Evolutionary conservation across 1,140 invertebrate species (phyloP), one percentile per base, ranked within the genome.

Genomic region (Ceratoteleas bidentatus): DNA sequence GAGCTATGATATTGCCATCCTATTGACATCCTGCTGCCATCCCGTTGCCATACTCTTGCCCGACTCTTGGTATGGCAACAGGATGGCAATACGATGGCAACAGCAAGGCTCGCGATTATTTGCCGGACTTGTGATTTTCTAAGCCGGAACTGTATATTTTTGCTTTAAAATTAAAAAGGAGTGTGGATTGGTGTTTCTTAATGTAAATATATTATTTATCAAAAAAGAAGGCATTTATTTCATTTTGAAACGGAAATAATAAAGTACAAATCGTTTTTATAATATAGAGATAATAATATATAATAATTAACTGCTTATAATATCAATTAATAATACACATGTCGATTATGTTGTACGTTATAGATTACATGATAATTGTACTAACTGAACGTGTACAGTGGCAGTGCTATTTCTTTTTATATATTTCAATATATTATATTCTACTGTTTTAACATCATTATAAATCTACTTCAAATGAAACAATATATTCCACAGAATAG

Each of bases 211-310:
- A 65, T 43, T 58, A 16, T 73, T 61, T 61, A 60, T 54, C 50
- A 89, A 91, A 91, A 91, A 91, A 90, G 90, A 91, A 91, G 90
- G 90, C 90, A 91, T 91, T 91, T 91, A 91, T 91, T 91, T 91
- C 86, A 81, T 91, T 87, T 83, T 40, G 24, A 81, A 90, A 91
- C 87, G 87, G 77, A 91, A 91, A 87, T 91, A 82, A 85, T 90
- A 91, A 91, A 89, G 89, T 91, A 91, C 89, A 91, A 91, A 91
- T 90, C 68, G 87, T 90, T 87, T 85, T 80, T 66, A 88, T 91
- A 90, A 91, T 90, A 87, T 91, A 90, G 88, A 90, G 86, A 83
- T 89, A 90, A 88, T 90, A 87, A 88, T 89, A 77, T 87, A 87
- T 85, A 80, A 90, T 89, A 90, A 91, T 88, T 87, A 91, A 91